A percentile compares a stretch with the other conserved stretches of the same genome.
phyloP scores from a whole-genome alignment of 2,113 vertebrate species.

The Daphoenositta chrysoptera region DNA sequence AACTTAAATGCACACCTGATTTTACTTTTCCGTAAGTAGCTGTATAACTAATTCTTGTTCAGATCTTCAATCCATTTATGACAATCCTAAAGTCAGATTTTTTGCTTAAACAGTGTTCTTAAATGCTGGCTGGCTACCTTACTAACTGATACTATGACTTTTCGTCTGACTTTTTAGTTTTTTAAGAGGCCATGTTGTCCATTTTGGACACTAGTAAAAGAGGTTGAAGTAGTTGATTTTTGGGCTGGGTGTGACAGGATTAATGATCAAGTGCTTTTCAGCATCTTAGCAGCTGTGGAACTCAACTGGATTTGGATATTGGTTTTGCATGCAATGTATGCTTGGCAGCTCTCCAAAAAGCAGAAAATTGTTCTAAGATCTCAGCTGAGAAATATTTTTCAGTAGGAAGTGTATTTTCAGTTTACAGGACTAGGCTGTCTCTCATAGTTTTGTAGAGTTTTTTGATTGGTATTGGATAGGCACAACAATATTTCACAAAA shows the following conservation, averaged over 20 bases:
- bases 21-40: neutral
- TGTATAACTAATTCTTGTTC: neutral
- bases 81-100: neutral
- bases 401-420: constrained; percentile 43
- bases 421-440: neutral
- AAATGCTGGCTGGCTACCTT: constrained; percentile 33
- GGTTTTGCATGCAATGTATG: constrained; percentile 33
- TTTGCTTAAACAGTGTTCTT: constrained; percentile 40
- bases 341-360: constrained; percentile 54
- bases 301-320: neutral
- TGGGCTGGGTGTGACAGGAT: constrained; percentile 45
- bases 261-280: constrained; percentile 62
- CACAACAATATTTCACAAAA: neutral
- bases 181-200: neutral
- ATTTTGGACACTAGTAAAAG: neutral
- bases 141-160: neutral
- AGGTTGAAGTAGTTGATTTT: constrained; percentile 42
- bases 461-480: neutral
- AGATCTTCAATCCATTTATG: neutral
- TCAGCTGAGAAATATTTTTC: constrained; percentile 52
- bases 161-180: neutral
- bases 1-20: neutral
- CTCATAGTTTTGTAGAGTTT: neutral
- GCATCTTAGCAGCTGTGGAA: constrained; percentile 39
- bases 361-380: constrained; percentile 32